Evolutionary conservation across 2,888 invertebrate species (phyloP), one percentile per base, ranked within the genome.

Genomic region (Crematogaster levior): DNA sequence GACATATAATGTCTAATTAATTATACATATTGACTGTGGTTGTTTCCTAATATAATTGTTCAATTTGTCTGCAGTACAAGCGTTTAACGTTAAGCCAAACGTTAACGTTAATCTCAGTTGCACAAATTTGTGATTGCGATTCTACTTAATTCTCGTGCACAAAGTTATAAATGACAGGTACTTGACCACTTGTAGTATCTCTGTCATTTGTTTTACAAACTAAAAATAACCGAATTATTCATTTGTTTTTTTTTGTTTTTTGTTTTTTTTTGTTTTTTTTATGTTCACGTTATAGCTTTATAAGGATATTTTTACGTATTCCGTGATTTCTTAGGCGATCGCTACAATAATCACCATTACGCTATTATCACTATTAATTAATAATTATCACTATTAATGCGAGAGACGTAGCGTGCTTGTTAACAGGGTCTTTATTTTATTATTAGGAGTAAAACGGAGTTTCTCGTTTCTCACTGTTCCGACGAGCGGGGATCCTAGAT

Each of bases 401-500:
- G 24, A 68, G 18, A 68, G 3, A 30, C 56, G 9, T 56, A 63
- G 24, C n/a, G 10, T n/a, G 48, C 43, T 68, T 34, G 30, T 68
- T 46, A 66, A 77, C 68, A 79, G 24, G 56, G 56, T 66, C 53
- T 43, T 66, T 46, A 68, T 43, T 79, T 79, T 56, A 56, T 43
- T 79, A 27, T 53, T 68, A 68, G 43, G 27, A 43, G 56, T 79
- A 79, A 68, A 68, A 58, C 56, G 56, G 56, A 77, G 66, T 66
- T 75, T 51, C 37, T 75, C 12, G 37, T 1, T 48, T 2, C 37
- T 53, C 2, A 5, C 12, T 10, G 12, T 51, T 27, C 15, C 4
- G 51, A 40, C n/a, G 40, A 10, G 21, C 24, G 7, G 10, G 30
- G 7, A 40, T 75, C 24, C 27, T 34, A 75, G 10, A 63, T 37